Conservation (phyloP, 1,140 invertebrate species). For the Asbolus verrucosus region DNA sequence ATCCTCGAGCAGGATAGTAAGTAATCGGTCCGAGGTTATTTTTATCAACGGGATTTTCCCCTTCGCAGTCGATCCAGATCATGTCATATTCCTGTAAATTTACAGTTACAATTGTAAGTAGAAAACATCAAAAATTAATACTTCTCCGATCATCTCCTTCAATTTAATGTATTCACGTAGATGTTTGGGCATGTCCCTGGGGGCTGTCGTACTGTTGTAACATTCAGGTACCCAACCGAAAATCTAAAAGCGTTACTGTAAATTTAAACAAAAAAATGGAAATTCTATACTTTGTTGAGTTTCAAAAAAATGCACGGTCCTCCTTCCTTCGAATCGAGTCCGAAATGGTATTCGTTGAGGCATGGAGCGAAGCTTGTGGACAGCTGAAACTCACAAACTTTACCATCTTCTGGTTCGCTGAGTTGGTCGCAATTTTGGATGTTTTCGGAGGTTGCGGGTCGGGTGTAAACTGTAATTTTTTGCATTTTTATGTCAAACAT, state of each 20-base stretch:
- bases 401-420: slow-evolving; percentile 71
- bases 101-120: too few species aligned
- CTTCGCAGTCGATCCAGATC: slow-evolving; percentile 89
- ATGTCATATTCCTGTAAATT: slow-evolving; percentile 73
- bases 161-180: slow-evolving; percentile 77
- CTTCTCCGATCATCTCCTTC: slow-evolving; percentile 61
- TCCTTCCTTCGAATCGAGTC: slow-evolving; percentile 71
- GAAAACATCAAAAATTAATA: slow-evolving; percentile 22
- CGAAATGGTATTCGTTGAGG: slow-evolving; percentile 73
- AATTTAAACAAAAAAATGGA: too few species aligned
- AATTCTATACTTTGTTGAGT: slow-evolving; percentile 77
- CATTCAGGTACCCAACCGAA: slow-evolving; percentile 83
- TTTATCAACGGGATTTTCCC: slow-evolving; percentile 89
- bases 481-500: slow-evolving; percentile 1
- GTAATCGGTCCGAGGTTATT: slow-evolving; percentile 89
- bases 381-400: slow-evolving; percentile 78
- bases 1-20: slow-evolving; percentile 82
- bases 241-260: too few species aligned
- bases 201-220: slow-evolving; percentile 76
- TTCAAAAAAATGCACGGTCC: slow-evolving; percentile 88
- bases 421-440: slow-evolving; percentile 76
- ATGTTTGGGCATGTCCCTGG: slow-evolving; percentile 78
- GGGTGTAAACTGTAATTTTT: slow-evolving; percentile 53
- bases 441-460: slow-evolving; percentile 74
- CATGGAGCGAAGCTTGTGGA: slow-evolving; percentile 75